Evolutionary conservation across 2,797 vertebrate species (phyloP).

Genomic region (Pseudotriccus pelzelni): DNA sequence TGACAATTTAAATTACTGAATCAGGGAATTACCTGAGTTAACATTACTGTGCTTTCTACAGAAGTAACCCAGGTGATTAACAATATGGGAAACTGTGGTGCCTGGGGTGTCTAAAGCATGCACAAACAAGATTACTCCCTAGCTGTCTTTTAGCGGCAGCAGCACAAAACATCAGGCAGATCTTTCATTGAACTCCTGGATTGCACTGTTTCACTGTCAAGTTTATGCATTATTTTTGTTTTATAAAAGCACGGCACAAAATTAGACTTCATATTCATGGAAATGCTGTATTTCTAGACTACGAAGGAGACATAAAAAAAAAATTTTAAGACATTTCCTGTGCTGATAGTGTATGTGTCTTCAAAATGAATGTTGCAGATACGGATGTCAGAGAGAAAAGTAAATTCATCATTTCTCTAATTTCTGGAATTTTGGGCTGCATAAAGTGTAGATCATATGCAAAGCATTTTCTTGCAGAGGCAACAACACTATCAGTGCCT

Average conservation of each 20-base stretch:
- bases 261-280: background rate
- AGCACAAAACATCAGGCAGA: background rate
- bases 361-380: background rate
- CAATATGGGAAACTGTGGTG: background rate
- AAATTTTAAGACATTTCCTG: background rate
- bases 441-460: background rate
- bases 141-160: background rate
- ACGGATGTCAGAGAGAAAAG: background rate
- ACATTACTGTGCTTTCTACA: background rate
- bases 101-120: background rate
- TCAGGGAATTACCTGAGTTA: background rate
- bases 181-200: background rate
- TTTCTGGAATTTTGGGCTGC: background rate
- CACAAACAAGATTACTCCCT: background rate
- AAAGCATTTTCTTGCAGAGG: background rate
- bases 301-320: background rate
- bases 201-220: background rate
- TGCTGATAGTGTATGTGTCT: background rate
- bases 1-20: constrained; percentile 4
- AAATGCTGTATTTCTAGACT: background rate
- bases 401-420: background rate
- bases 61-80: background rate
- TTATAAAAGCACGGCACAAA: background rate
- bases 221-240: background rate
- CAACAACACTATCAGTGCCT: background rate